Evolutionary conservation across 2,888 invertebrate genomes (phyloP), one percentile per base, ranked within the genome.

Genomic region (Ctena decussata): DNA sequence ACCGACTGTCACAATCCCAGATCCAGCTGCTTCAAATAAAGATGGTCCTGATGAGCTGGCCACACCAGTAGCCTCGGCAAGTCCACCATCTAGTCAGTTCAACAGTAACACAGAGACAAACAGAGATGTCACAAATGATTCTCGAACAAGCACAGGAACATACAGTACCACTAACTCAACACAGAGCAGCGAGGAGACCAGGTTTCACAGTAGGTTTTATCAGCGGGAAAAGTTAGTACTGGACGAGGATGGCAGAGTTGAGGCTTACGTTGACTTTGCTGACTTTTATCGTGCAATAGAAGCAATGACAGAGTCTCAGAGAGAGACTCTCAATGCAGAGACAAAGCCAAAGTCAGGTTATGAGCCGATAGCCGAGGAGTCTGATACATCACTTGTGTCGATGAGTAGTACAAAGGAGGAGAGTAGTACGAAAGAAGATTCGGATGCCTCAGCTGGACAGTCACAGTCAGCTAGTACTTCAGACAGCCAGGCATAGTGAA

Each of bases 241-340:
- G 0, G 97, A 97, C 92, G 97, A 96, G 90, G 97, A 98, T 93
- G 97, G 97, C 32, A 97, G 97, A 93, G 97, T 98, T 1, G 97
- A 97, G 77, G 97, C 98, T 0, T 98, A 98, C 94, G 98, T 98
- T 0, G 97, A 98, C 95, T 98, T 98, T 95, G 96, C 97, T 0
- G 97, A 97, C 93, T 98, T 94, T 91, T 93, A 93, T 86, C 84
- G 90, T 69, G 94, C 94, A 24, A 90, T 95, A 27, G 93, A 91
- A 49, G 92, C 92, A 75, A 89, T 95, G 89, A 93, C 93, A 30
- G 95, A 94, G 27, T 92, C 91, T 8, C 93, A 95, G 79, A 87
- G 91, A 82, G 93, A 94, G 49, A 89, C 89, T 21, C 86, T 95
- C 24, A 87, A 92, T 78, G 91, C 90, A 73, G 94, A 94, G 74